Conservation (phyloP, 2,888 invertebrate genomes). For the Hydrotaea cyrtoneurina region DNA sequence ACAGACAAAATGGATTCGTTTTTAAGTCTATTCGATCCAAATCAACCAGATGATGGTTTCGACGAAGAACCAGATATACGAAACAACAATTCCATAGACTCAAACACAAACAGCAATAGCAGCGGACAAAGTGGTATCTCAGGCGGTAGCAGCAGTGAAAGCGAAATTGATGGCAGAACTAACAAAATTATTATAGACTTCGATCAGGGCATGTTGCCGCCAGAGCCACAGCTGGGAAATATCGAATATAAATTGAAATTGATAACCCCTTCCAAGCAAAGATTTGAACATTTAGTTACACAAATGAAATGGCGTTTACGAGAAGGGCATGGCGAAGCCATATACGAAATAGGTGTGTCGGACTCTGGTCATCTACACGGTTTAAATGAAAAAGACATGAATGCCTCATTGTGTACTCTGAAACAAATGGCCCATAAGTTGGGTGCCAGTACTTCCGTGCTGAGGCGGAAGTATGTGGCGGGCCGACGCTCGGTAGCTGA, state of each 20-base stretch:
- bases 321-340: slow-evolving; percentile 97
- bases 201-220: slow-evolving; percentile 88
- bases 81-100: slow-evolving; percentile 70
- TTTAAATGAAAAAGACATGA: slow-evolving; percentile 90
- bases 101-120: slow-evolving; percentile 51
- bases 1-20: slow-evolving; percentile 88
- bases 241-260: slow-evolving; percentile 98
- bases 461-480: slow-evolving; percentile 85
- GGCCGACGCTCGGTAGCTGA: slow-evolving; percentile 88
- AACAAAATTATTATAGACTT: slow-evolving; percentile 81
- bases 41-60: slow-evolving; percentile 79
- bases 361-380: slow-evolving; percentile 94
- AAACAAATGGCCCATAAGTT: slow-evolving; percentile 93
- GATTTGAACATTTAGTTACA: slow-evolving; percentile 97
- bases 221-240: slow-evolving; percentile 96
- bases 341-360: slow-evolving; percentile 97
- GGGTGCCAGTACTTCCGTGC: slow-evolving; percentile 89
- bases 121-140: slow-evolving; percentile 60
- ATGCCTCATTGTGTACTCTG: slow-evolving; percentile 92
- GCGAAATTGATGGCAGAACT: slow-evolving; percentile 69
- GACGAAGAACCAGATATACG: slow-evolving; percentile 76
- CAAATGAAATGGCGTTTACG: slow-evolving; percentile 99
- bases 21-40: slow-evolving; percentile 90
- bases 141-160: slow-evolving; percentile 72
- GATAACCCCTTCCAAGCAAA: slow-evolving; percentile 93